These are phyloP conservation scores for Brachystomella parvula DNA, from an alignment of 1,140 invertebrate genomes.

Conservation along the genomic window DNA sequence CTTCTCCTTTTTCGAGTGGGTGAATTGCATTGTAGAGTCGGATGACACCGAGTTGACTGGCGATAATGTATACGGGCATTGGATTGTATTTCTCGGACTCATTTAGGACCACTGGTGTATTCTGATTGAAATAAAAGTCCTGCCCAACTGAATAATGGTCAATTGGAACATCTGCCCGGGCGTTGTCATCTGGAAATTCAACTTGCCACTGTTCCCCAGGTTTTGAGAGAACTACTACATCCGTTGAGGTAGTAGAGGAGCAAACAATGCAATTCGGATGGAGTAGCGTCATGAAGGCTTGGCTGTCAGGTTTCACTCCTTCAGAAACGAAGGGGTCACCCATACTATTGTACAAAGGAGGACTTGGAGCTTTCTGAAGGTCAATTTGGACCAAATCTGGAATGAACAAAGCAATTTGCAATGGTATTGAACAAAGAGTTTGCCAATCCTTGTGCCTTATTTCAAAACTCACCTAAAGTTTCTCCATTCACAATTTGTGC, in stretches of 20 bases:
- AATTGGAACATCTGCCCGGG: conserved; percentile 8
- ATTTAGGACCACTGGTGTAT: neutral
- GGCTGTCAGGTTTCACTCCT: neutral
- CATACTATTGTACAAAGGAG: conserved; percentile 10
- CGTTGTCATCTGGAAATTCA: conserved; percentile 3
- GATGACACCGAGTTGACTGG: conserved; percentile 7
- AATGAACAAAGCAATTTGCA: conserved; percentile 7
- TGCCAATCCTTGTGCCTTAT: neutral
- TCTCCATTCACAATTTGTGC: neutral
- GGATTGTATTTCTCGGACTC: conserved; percentile 7
- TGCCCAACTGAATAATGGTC: conserved; percentile 14
- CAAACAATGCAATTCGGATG: conserved; percentile 8
- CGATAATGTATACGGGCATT: conserved; percentile 16
- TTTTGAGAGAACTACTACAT: conserved; percentile 1
- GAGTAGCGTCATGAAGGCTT: conserved; percentile 7
- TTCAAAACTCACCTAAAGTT: conserved; percentile 1
- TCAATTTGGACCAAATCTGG: conserved; percentile 15
- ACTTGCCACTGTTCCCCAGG: neutral
- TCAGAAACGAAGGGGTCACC: conserved; percentile 23
- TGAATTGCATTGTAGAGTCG: neutral
- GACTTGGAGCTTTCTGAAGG: conserved; percentile 10
- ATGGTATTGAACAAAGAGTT: neutral
- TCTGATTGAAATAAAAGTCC: neutral
- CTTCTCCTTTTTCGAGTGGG: neutral
- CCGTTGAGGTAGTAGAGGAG: conserved; percentile 7